phyloP scores from a whole-genome alignment of 2,888 invertebrate species.

The Sinotaia quadrata region DNA sequence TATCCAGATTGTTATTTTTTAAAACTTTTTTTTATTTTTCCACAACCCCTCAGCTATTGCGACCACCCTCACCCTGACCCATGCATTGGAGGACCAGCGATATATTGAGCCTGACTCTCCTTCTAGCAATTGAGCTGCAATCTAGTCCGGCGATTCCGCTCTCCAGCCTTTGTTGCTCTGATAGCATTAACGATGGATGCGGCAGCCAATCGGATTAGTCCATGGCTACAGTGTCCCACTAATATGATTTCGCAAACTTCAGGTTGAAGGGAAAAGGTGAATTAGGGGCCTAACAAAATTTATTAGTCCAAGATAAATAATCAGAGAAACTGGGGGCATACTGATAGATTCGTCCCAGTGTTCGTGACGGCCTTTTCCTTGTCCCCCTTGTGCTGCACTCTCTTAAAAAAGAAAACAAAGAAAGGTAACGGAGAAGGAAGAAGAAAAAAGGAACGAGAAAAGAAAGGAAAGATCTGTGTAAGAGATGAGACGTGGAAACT shows the following conservation, averaged over 20 bases:
- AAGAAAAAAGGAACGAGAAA: neutral
- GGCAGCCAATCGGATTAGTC: constrained; percentile 35
- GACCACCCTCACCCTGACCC: too few species aligned
- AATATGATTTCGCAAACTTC: constrained; percentile 39
- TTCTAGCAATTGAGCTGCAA: constrained; percentile 16
- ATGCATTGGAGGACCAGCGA: neutral
- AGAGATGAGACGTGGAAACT: neutral
- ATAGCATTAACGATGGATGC: constrained; percentile 31
- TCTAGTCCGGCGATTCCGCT: constrained; percentile 24
- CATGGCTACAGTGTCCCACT: constrained; percentile 35
- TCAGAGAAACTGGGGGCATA: constrained; percentile 26
- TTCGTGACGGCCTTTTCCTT: constrained; percentile 1
- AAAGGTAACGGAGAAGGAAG: neutral
- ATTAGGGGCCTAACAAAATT: constrained; percentile 43
- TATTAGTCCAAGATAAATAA: constrained; percentile 42
- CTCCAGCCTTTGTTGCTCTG: constrained; percentile 24
- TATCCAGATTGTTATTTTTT: too few species aligned
- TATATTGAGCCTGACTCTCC: neutral
- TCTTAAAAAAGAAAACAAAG: neutral
- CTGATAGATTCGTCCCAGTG: neutral
- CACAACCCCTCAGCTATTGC: too few species aligned
- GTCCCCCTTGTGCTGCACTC: neutral
- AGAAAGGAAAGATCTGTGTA: too few species aligned
- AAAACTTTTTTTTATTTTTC: too few species aligned
- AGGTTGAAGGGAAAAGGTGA: constrained; percentile 31